Conservation (phyloP, 2,797 vertebrate genomes). For the Pantherophis alleghaniensis region DNA sequence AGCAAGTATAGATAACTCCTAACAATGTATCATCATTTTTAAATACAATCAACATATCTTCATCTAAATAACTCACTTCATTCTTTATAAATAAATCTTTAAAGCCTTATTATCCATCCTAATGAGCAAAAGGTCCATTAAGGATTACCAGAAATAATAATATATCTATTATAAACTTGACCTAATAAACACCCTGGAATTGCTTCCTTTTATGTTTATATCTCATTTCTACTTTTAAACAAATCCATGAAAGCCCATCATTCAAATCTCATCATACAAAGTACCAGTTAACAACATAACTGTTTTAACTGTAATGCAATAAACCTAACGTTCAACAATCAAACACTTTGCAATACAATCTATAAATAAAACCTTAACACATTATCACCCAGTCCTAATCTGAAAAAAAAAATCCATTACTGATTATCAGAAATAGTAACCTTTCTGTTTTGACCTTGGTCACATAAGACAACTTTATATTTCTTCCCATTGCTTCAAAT, state of each 20-base stretch:
- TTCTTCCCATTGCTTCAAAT: background rate
- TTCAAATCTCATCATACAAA: background rate
- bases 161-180: background rate
- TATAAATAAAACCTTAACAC: background rate
- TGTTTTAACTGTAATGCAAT: background rate
- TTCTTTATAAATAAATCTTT: background rate
- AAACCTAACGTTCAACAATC: background rate
- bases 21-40: background rate
- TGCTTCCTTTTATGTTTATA: background rate
- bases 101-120: background rate
- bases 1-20: background rate
- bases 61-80: background rate
- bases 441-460: background rate
- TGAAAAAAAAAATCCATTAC: background rate
- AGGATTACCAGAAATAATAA: background rate
- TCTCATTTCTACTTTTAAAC: too few relatives aligned
- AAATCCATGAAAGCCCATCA: background rate
- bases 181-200: background rate
- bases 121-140: background rate
- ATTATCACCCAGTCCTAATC: background rate
- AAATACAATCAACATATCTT: background rate
- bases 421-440: background rate
- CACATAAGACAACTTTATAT: background rate
- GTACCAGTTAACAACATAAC: background rate
- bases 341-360: background rate